A percentile compares a stretch with the other conserved stretches of the same genome.
Conservation (phyloP, 1,140 invertebrate species). For the Eupeodes corollae region DNA sequence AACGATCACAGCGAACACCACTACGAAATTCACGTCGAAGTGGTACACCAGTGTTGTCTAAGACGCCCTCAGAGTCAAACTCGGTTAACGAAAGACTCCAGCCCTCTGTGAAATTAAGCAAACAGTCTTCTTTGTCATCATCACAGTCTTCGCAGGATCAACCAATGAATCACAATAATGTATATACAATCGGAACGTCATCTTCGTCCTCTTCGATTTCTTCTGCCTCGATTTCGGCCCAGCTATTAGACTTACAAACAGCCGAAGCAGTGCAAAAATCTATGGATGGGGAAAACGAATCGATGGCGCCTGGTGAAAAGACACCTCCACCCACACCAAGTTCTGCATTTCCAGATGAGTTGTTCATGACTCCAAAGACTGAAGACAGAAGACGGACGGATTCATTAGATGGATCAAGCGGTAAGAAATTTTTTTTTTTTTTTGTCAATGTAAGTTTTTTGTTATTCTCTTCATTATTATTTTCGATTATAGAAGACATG, state of each 20-base stretch:
- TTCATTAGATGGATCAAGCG: neutral
- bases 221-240: no score
- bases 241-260: no score
- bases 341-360: neutral
- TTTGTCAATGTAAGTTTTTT: neutral
- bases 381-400: neutral
- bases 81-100: no score
- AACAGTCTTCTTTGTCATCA: no score
- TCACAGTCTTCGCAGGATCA: no score
- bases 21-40: neutral
- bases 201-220: no score
- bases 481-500: conserved; percentile 16
- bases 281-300: no score
- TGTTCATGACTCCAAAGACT: neutral
- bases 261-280: no score
- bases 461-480: neutral
- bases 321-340: neutral
- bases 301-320: neutral
- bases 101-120: no score
- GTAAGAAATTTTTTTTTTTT: neutral
- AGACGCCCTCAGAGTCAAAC: no score
- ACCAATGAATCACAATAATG: no score
- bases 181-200: no score
- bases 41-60: neutral
- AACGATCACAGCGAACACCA: conserved; percentile 2